A percentile compares a stretch with the other conserved stretches of the same genome.
Conservation (phyloP, 1,140 invertebrate species). For the Lethrus apterus region DNA sequence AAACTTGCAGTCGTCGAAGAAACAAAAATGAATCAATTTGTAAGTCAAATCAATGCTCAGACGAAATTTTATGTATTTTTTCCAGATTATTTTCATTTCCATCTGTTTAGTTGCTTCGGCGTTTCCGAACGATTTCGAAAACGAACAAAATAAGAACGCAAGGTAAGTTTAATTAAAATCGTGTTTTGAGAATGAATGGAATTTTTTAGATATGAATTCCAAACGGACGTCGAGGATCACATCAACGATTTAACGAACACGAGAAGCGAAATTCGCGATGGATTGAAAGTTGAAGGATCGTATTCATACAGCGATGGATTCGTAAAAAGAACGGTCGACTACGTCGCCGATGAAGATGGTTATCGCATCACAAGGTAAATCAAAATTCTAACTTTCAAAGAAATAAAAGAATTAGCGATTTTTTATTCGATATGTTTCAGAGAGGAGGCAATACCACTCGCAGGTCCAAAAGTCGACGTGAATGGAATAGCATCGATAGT, state of each 20-base stretch:
- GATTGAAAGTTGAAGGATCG: constrained; percentile 45
- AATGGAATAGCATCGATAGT: constrained; percentile 44
- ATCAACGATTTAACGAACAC: constrained; percentile 45
- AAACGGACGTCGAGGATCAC: constrained; percentile 43
- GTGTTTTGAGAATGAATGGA: too few species aligned
- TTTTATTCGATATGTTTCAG: constrained; percentile 29
- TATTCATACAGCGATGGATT: constrained; percentile 53
- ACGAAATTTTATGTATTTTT: too few species aligned
- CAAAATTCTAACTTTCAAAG: too few species aligned
- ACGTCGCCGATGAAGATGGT: constrained; percentile 51
- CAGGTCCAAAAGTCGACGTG: constrained; percentile 43
- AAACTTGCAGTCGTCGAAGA: too few species aligned
- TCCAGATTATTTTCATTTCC: too few species aligned
- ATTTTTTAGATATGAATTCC: constrained; percentile 41
- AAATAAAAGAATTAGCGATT: too few species aligned
- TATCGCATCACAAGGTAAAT: constrained; percentile 49
- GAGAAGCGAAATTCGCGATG: constrained; percentile 45
- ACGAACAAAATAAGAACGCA: constrained; percentile 28
- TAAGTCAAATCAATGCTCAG: too few species aligned
- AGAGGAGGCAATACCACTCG: constrained; percentile 37
- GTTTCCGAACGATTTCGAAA: constrained; percentile 25
- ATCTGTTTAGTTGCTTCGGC: too few species aligned
- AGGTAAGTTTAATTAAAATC: constrained; percentile 18
- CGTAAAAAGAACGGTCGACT: constrained; percentile 45
- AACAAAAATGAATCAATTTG: too few species aligned